These are phyloP conservation scores for Tapirus terrestris DNA, from an alignment of 2,113 vertebrate species.

Conservation along the genomic window DNA sequence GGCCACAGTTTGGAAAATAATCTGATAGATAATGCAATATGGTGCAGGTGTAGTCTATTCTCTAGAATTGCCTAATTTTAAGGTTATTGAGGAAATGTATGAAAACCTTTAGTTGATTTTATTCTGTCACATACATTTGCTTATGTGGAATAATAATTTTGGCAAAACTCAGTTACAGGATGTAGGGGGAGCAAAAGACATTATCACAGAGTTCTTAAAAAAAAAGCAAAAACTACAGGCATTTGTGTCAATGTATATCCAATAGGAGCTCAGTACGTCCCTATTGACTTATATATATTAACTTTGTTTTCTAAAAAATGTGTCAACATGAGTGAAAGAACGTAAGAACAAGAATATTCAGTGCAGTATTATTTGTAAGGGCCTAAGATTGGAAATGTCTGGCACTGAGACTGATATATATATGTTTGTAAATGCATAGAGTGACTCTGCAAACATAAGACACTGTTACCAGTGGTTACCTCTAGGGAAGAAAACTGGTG, in stretches of 20 bases:
- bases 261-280: not conserved
- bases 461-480: not conserved
- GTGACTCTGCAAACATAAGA: not conserved
- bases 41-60: not conserved
- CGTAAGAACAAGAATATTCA: not conserved
- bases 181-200: not conserved
- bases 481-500: not conserved
- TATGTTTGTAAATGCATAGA: not conserved
- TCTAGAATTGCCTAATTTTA: not conserved
- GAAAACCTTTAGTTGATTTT: not conserved
- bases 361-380: not conserved
- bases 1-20: not conserved
- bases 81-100: not conserved
- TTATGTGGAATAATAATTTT: not conserved
- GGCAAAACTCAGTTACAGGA: not conserved
- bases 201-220: not conserved
- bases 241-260: not conserved
- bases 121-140: not conserved
- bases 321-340: not conserved
- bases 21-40: not conserved
- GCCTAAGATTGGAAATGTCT: not conserved
- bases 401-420: not conserved
- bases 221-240: not conserved
- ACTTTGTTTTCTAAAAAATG: not conserved
- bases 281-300: not conserved